phyloP scores from a whole-genome alignment of 1,140 invertebrate genomes.

The Caenorhabditis latens region DNA sequence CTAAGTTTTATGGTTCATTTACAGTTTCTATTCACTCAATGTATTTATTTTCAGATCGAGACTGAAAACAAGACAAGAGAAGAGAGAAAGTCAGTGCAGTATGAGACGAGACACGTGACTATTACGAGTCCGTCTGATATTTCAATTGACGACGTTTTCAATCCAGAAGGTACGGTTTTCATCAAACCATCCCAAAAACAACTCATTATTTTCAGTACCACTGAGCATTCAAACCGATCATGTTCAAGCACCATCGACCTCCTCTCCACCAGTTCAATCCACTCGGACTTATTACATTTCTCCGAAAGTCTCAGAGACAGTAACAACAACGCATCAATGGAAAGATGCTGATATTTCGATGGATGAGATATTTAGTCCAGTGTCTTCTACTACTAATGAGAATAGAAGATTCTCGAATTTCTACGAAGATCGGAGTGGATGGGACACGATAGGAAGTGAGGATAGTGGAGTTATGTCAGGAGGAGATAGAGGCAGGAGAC shows the following conservation, averaged over 20 bases:
- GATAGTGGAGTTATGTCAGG: constrained; percentile 48
- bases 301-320: constrained; percentile 26
- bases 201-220: not conserved
- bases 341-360: constrained; percentile 46
- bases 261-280: not conserved
- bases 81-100: not conserved
- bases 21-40: not conserved
- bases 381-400: not conserved
- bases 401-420: constrained; percentile 32
- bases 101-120: not conserved
- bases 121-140: not conserved
- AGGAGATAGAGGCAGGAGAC: constrained; percentile 27
- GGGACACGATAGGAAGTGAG: constrained; percentile 48
- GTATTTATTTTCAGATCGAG: constrained; percentile 5
- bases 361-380: constrained; percentile 47
- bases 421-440: constrained; percentile 38
- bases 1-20: not conserved
- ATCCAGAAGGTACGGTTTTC: not conserved
- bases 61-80: constrained; percentile 11
- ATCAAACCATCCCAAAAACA: not conserved
- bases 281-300: constrained; percentile 18
- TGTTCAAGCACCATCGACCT: not conserved
- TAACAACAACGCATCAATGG: constrained; percentile 42
- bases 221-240: constrained; percentile 16
- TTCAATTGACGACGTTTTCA: constrained; percentile 26